Conservation (phyloP, 1,140 invertebrate genomes). For the Drosophila saltans region DNA sequence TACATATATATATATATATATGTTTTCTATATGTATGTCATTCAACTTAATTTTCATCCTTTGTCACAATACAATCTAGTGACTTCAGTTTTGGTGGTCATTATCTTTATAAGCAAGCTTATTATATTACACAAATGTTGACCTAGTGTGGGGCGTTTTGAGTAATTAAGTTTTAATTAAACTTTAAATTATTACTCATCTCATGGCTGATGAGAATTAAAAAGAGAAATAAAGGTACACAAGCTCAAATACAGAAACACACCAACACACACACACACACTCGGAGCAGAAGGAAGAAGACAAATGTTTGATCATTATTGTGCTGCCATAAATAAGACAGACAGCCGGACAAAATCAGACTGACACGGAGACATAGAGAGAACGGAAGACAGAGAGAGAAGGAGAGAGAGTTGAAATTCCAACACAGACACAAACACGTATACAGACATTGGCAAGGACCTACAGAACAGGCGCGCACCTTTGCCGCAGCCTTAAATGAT, state of each 20-base stretch:
- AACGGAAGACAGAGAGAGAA: neutral
- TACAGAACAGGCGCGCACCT: conserved; percentile 47
- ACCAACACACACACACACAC: conserved; percentile 27
- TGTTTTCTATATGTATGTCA: conserved; percentile 27
- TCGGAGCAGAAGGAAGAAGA: conserved; percentile 46
- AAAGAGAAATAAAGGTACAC: conserved; percentile 30
- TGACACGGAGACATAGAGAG: conserved; percentile 19
- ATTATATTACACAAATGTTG: conserved; percentile 58
- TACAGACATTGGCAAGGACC: neutral
- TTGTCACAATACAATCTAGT: conserved; percentile 25
- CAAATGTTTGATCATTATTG: conserved; percentile 81
- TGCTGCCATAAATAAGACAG: conserved; percentile 72
- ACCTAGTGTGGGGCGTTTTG: conserved; percentile 34
- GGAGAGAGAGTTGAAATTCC: conserved; percentile 27
- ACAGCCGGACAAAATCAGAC: conserved; percentile 56
- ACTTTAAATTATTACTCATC: conserved; percentile 71
- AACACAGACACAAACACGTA: conserved; percentile 25
- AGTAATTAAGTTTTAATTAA: conserved; percentile 72
- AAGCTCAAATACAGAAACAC: conserved; percentile 9
- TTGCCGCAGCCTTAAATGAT: conserved; percentile 46
- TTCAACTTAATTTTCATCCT: conserved; percentile 7
- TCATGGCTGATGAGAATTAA: conserved; percentile 41
- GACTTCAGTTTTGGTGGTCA: conserved; percentile 12
- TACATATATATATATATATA: conserved; percentile 1
- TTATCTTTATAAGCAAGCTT: conserved; percentile 51